These are phyloP conservation scores for Lepidurus couesii DNA, from an alignment of 1,140 invertebrate genomes.

Conservation along the genomic window DNA sequence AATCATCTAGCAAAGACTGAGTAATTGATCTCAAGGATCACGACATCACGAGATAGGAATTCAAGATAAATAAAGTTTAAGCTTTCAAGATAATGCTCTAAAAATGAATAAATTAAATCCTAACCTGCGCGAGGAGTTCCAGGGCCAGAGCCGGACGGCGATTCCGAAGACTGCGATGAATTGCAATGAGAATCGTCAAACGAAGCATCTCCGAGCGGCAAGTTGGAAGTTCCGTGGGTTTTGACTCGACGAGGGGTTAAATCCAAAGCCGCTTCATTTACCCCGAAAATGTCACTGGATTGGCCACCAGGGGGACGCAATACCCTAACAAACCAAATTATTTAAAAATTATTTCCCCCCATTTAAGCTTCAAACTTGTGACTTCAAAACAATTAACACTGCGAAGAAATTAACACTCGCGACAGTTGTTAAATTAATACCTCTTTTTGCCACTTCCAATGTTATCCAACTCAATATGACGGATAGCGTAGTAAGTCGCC, in stretches of 20 bases:
- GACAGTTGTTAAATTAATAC: not conserved
- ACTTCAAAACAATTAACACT: not conserved
- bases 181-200: conserved; percentile 30
- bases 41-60: not conserved
- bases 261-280: not conserved
- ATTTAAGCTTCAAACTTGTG: conserved; percentile 1
- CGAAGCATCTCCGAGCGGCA: conserved; percentile 24
- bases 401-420: not conserved
- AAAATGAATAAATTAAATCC: too few species aligned
- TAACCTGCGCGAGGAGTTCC: conserved; percentile 32
- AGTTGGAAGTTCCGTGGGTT: conserved; percentile 23
- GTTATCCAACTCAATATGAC: conserved; percentile 27
- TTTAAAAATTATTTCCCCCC: not conserved
- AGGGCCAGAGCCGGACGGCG: conserved; percentile 28
- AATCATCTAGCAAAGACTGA: not conserved
- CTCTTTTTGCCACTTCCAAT: conserved; percentile 31
- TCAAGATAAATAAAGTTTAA: not conserved
- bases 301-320: conserved; percentile 32
- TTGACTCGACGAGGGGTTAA: not conserved
- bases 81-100: too few species aligned
- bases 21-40: not conserved
- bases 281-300: conserved; percentile 32
- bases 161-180: conserved; percentile 30
- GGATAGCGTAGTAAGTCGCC: conserved; percentile 30
- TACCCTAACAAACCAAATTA: conserved; percentile 26